Percentiles rank a stretch among this genome's conserved stretches.
These are phyloP conservation scores for Phyto melanocephala DNA, from an alignment of 2,888 invertebrate species.

Conservation along the genomic window DNA sequence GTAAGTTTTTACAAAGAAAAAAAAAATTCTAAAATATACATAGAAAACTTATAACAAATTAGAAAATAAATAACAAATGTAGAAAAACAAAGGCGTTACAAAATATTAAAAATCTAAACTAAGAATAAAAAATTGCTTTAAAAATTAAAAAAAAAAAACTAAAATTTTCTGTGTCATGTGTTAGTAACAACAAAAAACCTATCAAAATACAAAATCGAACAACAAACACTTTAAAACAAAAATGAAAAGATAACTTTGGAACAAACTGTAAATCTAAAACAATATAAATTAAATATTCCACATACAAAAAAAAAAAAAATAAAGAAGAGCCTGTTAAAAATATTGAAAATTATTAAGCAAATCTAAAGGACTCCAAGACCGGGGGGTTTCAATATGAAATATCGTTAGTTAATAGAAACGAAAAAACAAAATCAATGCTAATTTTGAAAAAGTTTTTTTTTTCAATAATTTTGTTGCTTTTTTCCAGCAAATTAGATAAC, in stretches of 20 bases:
- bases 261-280: not conserved
- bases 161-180: conserved; percentile 54
- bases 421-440: not conserved
- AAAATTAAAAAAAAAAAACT: conserved; percentile 15
- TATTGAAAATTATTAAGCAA: too few species aligned
- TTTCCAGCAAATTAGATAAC: too few species aligned
- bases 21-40: not conserved
- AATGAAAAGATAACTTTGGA: not conserved
- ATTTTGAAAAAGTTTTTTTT: too few species aligned
- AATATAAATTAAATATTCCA: conserved; percentile 6
- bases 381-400: not conserved
- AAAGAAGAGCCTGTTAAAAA: not conserved
- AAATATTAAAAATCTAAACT: not conserved
- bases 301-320: not conserved
- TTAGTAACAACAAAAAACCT: conserved; percentile 34
- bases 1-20: not conserved
- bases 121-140: conserved; percentile 38
- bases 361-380: too few species aligned
- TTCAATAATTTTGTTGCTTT: not conserved
- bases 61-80: not conserved
- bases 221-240: not conserved
- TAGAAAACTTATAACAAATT: not conserved
- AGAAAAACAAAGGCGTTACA: not conserved
- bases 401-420: not conserved
- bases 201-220: not conserved